A percentile compares a stretch with the other conserved stretches of the same genome.
phyloP scores from a whole-genome alignment of 2,888 invertebrate genomes.

The Scrobipalpa atriplicella region DNA sequence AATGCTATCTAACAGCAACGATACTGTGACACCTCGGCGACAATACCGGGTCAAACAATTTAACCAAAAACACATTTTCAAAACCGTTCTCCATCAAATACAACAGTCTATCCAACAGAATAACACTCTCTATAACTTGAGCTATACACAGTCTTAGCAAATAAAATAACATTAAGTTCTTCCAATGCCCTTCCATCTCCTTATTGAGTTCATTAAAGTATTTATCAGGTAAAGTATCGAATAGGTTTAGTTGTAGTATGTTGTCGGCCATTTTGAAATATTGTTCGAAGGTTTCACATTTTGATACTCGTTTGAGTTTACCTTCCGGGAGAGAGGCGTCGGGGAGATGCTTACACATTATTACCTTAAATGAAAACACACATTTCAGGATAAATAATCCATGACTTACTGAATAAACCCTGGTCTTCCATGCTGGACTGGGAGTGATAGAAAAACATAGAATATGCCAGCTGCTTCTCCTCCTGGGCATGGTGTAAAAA shows the following conservation, averaged over 20 bases:
- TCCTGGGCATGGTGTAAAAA: too few relatives aligned
- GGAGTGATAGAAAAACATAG: too few relatives aligned
- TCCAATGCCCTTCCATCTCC: slow-evolving; percentile 63
- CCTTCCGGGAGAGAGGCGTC: slow-evolving; percentile 57
- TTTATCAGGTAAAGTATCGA: slow-evolving; percentile 60
- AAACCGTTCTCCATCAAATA: slow-evolving; percentile 87
- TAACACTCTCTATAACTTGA: slow-evolving; percentile 90
- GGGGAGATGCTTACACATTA: slow-evolving; percentile 61
- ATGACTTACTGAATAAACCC: too few relatives aligned
- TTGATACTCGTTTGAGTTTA: slow-evolving; percentile 84
- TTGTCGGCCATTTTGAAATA: slow-evolving; percentile 87
- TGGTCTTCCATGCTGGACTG: too few relatives aligned
- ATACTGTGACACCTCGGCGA: slow-evolving; percentile 93
- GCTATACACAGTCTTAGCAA: slow-evolving; percentile 89
- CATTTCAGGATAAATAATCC: background rate
- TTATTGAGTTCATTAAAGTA: slow-evolving; percentile 49
- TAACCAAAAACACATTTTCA: slow-evolving; percentile 83
- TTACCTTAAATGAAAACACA: slow-evolving; percentile 59
- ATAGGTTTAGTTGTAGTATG: slow-evolving; percentile 81
- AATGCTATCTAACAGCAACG: slow-evolving; percentile 80
- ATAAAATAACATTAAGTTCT: slow-evolving; percentile 88
- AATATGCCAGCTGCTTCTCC: too few relatives aligned
- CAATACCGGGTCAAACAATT: slow-evolving; percentile 91
- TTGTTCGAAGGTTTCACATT: slow-evolving; percentile 84
- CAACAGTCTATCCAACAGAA: slow-evolving; percentile 91